Base-by-base conservation (phyloP, 2,797 vertebrate species). In the Anabas testudineus region DNA sequence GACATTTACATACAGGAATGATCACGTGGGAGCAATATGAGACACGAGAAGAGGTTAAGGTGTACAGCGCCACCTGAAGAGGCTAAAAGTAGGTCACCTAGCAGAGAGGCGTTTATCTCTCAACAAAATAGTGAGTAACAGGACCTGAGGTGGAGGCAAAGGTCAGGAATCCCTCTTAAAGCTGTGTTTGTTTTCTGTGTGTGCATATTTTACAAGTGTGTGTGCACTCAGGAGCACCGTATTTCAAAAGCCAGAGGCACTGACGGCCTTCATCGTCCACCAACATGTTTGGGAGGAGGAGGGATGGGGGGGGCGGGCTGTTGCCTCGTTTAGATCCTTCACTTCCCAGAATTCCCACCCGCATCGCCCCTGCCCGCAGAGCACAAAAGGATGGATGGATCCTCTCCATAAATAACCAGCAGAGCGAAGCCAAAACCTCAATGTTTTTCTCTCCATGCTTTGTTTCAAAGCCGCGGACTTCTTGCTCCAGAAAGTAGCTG, bases 371-470 rank as follows among this genome's bases (percentile, higher is more conserved):
- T 80, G 76, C 84, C 89, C 82, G 45, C 84, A 82, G 81, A 85
- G 87, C 88, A 85, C 80, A 87, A 87, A 88, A 81, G 82, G 84
- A 92, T 81, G 87, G 88, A 89, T 89, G 89, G 90, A 90, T 90
- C 74, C 81, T 85, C 85, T 91, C 91, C 92, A 91, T 92, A 91
- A 93, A 94, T 90, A 91, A 92, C 88, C 86, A 64, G 64, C 81
- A 55, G 82, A 87, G 85, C 81, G 39, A 61, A 82, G 82, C 88
- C 87, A 87, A 87, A 90, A 88, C 89, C 91, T 59, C 87, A 2
- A 62, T 86, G 90, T 89, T 89, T 86, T 88, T 72, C 85, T 77
- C 85, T 78, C 78, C 76, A n/a, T 65, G 81, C 88, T 86, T 89
- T 80, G 87, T 87, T 85, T 87, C 62, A 76, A 67, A 77, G 84